phyloP scores from a whole-genome alignment of 2,113 vertebrate genomes.

The Laticauda laticaudata region DNA sequence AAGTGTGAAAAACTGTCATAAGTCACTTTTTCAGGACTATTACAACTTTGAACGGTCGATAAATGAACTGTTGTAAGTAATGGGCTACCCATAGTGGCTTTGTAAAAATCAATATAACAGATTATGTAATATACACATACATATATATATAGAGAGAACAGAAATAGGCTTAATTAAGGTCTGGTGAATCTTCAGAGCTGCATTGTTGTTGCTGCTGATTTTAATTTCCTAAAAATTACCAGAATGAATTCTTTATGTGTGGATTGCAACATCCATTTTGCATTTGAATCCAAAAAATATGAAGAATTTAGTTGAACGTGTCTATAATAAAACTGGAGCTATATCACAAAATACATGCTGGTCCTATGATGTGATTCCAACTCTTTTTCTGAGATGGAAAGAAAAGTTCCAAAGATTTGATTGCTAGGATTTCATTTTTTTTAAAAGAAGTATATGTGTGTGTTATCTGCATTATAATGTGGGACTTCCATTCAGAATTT shows the following conservation, averaged over 20 bases:
- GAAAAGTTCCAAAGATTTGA: fast-evolving
- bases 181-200: background rate
- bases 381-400: background rate
- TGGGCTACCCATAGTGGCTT: background rate
- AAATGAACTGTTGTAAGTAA: background rate
- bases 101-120: background rate
- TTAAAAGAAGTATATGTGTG: background rate
- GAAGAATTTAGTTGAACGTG: background rate
- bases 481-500: too few species aligned
- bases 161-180: background rate
- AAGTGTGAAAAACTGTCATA: background rate
- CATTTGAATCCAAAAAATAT: background rate
- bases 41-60: background rate
- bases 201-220: background rate
- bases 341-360: background rate
- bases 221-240: background rate
- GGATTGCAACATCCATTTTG: background rate
- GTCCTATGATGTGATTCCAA: background rate
- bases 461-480: background rate
- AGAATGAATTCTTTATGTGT: background rate
- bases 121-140: background rate
- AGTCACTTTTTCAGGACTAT: background rate
- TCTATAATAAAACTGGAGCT: background rate
- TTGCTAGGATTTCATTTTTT: background rate
- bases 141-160: background rate